Evolutionary conservation across 2,888 invertebrate genomes (phyloP).

Genomic region (Myopa testacea): DNA sequence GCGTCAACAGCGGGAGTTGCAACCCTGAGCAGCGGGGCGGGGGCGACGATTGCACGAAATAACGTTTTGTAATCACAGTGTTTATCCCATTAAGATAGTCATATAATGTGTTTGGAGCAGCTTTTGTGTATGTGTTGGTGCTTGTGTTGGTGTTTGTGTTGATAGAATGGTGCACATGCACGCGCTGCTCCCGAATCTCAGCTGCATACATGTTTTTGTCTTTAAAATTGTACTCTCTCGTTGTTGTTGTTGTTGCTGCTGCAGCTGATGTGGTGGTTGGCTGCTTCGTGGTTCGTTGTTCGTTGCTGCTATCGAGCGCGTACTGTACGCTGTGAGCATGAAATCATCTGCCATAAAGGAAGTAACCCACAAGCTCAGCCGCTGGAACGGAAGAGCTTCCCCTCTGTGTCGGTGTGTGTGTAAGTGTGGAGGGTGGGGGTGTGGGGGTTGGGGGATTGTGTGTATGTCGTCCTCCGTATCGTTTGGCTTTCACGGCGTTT

Average conservation of each 20-base stretch:
- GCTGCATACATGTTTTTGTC: no score
- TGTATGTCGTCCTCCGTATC: not conserved
- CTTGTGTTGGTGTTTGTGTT: not conserved
- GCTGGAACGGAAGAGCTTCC: not conserved
- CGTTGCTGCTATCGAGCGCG: slow-evolving; percentile 14
- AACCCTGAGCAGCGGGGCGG: not conserved
- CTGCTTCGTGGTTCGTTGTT: not conserved
- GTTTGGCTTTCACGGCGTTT: slow-evolving; percentile 11
- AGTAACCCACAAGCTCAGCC: not conserved
- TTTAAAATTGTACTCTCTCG: not conserved
- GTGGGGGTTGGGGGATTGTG: not conserved
- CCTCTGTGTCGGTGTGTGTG: not conserved
- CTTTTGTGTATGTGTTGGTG: not conserved
- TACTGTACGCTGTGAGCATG: slow-evolving; percentile 15
- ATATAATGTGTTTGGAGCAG: slow-evolving; percentile 17
- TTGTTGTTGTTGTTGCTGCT: slow-evolving; percentile 22
- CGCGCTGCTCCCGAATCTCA: slow-evolving; percentile 1
- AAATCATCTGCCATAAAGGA: slow-evolving; percentile 24
- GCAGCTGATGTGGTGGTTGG: no score
- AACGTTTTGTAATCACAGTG: slow-evolving; percentile 44
- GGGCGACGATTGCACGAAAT: slow-evolving; percentile 25
- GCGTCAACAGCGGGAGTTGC: not conserved
- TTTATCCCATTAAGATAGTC: slow-evolving; percentile 47
- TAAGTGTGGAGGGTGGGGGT: not conserved
- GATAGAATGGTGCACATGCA: slow-evolving; percentile 32